A percentile compares a stretch with the other conserved stretches of the same genome.
Conservation (phyloP, 2,113 vertebrate genomes). For the Plotosus lineatus region DNA sequence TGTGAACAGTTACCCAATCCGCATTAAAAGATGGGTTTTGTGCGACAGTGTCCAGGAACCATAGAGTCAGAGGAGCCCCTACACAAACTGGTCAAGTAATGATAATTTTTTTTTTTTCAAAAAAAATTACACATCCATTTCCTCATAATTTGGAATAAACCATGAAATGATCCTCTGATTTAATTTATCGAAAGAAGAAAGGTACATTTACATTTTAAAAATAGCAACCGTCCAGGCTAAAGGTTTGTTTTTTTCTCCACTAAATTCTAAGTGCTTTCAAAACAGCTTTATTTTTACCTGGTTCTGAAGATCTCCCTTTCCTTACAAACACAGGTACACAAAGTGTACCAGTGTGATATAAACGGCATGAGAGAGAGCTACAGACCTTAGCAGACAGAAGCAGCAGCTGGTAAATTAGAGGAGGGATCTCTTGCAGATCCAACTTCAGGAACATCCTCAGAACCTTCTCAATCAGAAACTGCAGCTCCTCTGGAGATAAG, state of each 20-base stretch:
- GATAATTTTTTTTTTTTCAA: not conserved
- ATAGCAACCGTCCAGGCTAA: not conserved
- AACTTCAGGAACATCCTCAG: conserved; percentile 84
- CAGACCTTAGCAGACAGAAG: conserved; percentile 89
- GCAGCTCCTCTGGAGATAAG: conserved; percentile 84
- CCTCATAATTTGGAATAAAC: not conserved
- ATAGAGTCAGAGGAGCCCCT: not conserved
- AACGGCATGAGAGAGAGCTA: not conserved
- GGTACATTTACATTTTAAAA: not conserved
- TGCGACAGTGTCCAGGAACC: too few species aligned
- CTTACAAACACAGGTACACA: not conserved
- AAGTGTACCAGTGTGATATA: not conserved
- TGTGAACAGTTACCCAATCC: not conserved
- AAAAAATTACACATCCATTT: not conserved
- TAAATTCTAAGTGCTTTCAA: not conserved
- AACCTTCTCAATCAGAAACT: conserved; percentile 87
- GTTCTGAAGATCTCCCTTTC: not conserved
- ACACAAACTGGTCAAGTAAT: not conserved
- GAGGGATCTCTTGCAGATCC: conserved; percentile 93
- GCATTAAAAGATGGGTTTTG: not conserved
- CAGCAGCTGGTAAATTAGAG: conserved; percentile 92
- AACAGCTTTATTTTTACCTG: not conserved
- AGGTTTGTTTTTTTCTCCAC: not conserved
- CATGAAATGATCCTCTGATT: not conserved
- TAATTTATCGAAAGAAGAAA: not conserved